phyloP scores from a whole-genome alignment of 2,888 invertebrate species.

The Dascillus cervinus region DNA sequence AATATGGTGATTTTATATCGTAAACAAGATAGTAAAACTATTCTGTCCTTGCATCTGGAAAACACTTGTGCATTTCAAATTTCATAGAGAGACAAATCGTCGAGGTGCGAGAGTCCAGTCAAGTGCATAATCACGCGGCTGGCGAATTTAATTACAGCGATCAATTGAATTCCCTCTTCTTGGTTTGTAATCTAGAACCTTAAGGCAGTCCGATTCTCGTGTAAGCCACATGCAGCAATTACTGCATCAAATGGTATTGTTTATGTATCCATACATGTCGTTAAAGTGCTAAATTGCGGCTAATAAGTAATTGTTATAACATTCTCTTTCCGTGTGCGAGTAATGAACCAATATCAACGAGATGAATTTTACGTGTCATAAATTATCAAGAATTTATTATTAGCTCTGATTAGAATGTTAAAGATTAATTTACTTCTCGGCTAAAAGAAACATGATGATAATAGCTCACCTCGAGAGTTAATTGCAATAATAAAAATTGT shows the following conservation, averaged over 20 bases:
- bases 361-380: slow-evolving; percentile 10
- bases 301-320: slow-evolving; percentile 21
- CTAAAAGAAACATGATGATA: too few species aligned
- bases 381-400: slow-evolving; percentile 8
- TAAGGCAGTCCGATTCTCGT: slow-evolving; percentile 22
- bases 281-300: slow-evolving; percentile 22
- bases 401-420: too few species aligned
- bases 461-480: too few species aligned
- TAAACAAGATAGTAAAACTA: slow-evolving; percentile 19
- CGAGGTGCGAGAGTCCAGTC: slow-evolving; percentile 21
- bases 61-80: slow-evolving; percentile 20
- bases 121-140: slow-evolving; percentile 25
- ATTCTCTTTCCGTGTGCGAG: too few species aligned
- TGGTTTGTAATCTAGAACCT: too few species aligned
- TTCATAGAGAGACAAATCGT: slow-evolving; percentile 25
- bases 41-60: slow-evolving; percentile 18
- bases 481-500: too few species aligned
- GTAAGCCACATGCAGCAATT: slow-evolving; percentile 15
- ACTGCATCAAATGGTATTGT: slow-evolving; percentile 22
- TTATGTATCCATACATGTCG: slow-evolving; percentile 22
- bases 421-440: too few species aligned
- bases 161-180: slow-evolving; percentile 26
- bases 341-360: slow-evolving; percentile 9
- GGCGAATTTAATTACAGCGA: slow-evolving; percentile 27
- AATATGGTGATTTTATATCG: slow-evolving; percentile 5